Base-by-base conservation (phyloP, 2,113 vertebrate species). In the Drymodes brunneopygia region DNA sequence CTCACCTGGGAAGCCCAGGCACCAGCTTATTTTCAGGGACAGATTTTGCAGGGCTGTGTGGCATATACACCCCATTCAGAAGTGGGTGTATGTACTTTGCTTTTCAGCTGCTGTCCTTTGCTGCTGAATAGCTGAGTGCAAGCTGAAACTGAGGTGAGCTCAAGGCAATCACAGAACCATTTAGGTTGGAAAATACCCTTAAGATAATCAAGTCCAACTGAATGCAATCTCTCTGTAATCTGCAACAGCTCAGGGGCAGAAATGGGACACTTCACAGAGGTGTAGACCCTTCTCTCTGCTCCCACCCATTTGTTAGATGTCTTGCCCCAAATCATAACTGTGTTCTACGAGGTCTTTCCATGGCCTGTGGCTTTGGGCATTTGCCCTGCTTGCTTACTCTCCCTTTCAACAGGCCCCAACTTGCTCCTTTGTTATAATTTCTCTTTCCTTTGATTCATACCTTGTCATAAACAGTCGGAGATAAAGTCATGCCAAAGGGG, bases 281-380 rank as follows among this genome's bases (percentile, higher is more conserved):
- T 23, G 28, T 7, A 64, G 47, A 45, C 29, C 17, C 44, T n/a
- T 50, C 36, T 77, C 7, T 80, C 50, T 69, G 45, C 62, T 86
- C 51, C 50, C 56, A 54, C 22, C 8, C 4, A 0, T 53, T 47
- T 58, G 31, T 50, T 62, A 65, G 25, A 45, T 33, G 25, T 15
- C 58, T 65, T 65, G 58, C 10, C 57, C 57, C 38, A 80, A 72
- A 53, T 53, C 62, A 48, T 1, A 81, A 31, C n/a, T 77, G 42
- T 2, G 0, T 17, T 65, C 45, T 58, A 3, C 0, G 1, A 50
- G 40, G 24, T 50, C 54, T 67, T 64, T 70, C 51, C 0, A 0
- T 29, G 18, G 38, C 48, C 66, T 42, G 28, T 36, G 62, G 35
- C 48, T 86, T 70, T 66, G 54, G 58, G 31, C 16, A 51, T 80